phyloP scores from a whole-genome alignment of 2,797 vertebrate genomes.

The Eidolon dupreanum region DNA sequence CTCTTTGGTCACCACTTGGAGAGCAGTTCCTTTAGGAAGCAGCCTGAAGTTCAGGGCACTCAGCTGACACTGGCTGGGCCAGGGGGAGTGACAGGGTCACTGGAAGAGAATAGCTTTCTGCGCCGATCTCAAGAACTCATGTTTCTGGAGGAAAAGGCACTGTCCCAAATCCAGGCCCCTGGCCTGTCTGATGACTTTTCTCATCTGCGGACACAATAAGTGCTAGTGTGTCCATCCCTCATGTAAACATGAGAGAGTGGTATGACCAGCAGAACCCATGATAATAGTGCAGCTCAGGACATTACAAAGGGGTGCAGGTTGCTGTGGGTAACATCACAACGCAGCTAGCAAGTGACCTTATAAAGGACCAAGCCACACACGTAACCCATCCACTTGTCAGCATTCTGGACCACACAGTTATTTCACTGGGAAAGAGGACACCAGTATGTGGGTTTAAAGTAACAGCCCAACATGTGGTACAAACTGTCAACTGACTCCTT shows the following conservation, averaged over 20 bases:
- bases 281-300: not conserved
- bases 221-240: not conserved
- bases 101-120: not conserved
- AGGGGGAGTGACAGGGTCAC: rapidly evolving
- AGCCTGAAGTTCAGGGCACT: not conserved
- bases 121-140: rapidly evolving
- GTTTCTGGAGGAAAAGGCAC: not conserved
- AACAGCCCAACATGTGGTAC: no score
- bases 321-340: not conserved
- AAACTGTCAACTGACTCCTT: not conserved
- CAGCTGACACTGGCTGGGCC: not conserved
- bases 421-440: not conserved
- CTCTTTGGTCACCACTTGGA: slow-evolving; percentile 22
- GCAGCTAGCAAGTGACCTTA: not conserved
- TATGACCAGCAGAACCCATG: not conserved
- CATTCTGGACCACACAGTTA: not conserved
- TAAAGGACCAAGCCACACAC: not conserved
- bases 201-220: not conserved
- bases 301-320: not conserved
- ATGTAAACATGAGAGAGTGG: not conserved
- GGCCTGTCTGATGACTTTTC: rapidly evolving
- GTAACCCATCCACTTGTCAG: not conserved
- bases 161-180: rapidly evolving
- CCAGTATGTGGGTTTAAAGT: no score
- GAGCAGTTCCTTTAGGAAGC: slow-evolving; percentile 60